phyloP scores from a whole-genome alignment of 1,140 invertebrate genomes.

The Drosophila nikananu region DNA sequence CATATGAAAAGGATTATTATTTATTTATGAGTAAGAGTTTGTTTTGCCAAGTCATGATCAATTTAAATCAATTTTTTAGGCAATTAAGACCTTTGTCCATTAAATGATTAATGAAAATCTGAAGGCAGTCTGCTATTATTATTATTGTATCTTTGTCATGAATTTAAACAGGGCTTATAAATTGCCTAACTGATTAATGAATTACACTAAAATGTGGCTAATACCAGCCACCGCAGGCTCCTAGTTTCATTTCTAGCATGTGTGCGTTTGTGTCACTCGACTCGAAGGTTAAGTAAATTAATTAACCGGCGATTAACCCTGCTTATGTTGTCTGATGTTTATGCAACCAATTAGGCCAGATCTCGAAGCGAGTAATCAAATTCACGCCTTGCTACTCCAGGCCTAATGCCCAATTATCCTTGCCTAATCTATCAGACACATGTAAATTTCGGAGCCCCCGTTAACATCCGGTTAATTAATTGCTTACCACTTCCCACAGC shows the following conservation, averaged over 20 bases:
- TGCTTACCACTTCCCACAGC: constrained; percentile 12
- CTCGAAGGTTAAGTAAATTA: constrained; percentile 21
- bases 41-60: neutral
- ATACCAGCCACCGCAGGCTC: neutral
- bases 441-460: constrained; percentile 40
- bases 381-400: constrained; percentile 45
- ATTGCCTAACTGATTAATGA: neutral
- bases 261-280: constrained; percentile 1
- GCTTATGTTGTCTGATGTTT: constrained; percentile 19
- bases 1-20: neutral
- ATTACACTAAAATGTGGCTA: neutral
- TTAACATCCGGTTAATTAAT: constrained; percentile 43
- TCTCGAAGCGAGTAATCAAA: constrained; percentile 32
- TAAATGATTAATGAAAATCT: neutral
- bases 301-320: constrained; percentile 23
- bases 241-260: neutral
- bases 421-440: constrained; percentile 41
- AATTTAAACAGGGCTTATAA: neutral
- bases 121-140: neutral
- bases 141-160: neutral
- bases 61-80: neutral
- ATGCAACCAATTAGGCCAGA: constrained; percentile 28
- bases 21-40: too few species aligned
- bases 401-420: constrained; percentile 38
- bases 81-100: neutral